phyloP scores from a whole-genome alignment of 2,797 vertebrate genomes.

The Urosaurus nigricauda region DNA sequence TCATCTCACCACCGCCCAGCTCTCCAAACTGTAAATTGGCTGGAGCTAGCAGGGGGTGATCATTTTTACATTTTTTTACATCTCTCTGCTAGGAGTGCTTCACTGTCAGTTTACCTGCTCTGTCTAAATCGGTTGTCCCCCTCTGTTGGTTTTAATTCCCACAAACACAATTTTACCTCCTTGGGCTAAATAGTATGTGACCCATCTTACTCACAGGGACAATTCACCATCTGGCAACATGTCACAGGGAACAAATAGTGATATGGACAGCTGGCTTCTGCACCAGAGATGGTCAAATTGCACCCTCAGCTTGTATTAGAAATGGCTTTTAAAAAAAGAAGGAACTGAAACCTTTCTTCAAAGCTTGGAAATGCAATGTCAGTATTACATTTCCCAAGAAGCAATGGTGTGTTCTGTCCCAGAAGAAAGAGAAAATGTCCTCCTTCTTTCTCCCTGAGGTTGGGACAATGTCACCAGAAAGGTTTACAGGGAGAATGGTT shows the following conservation, averaged over 20 bases:
- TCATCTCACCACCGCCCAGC: slow-evolving; percentile 4
- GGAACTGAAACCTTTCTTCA: neutral
- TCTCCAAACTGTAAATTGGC: slow-evolving; percentile 43
- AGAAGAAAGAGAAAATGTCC: too few relatives aligned
- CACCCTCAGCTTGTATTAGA: neutral
- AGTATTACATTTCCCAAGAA: neutral
- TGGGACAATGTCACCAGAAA: too few relatives aligned
- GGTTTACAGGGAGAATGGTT: neutral
- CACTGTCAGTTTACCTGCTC: neutral
- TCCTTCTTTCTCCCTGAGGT: too few relatives aligned
- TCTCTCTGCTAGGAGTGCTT: neutral
- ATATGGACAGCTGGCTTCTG: neutral
- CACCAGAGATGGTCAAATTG: neutral
- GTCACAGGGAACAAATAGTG: neutral
- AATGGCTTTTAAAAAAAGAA: neutral
- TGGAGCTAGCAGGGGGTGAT: slow-evolving; percentile 37
- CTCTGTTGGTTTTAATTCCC: neutral
- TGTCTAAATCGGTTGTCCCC: neutral
- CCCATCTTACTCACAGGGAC: neutral
- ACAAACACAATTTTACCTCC: neutral
- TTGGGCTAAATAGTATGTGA: neutral
- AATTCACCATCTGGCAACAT: neutral
- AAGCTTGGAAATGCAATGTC: neutral
- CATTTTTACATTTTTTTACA: neutral
- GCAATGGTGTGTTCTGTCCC: too few relatives aligned